Evolutionary conservation across 2,888 invertebrate species (phyloP), one percentile per base, ranked within the genome.

Genomic region (Caenorhabditis parvicauda): DNA sequence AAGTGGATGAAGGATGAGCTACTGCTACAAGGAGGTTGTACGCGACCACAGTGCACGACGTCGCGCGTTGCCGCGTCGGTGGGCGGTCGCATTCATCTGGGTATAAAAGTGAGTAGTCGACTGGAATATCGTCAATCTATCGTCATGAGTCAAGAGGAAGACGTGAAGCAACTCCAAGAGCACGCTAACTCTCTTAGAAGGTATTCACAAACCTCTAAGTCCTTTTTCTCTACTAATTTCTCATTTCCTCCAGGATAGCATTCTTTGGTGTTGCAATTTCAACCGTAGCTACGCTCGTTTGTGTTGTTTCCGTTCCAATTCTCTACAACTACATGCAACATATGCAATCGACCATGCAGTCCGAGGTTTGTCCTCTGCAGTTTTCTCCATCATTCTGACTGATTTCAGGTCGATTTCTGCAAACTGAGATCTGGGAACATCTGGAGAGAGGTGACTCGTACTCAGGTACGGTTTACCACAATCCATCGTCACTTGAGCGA

Each of bases 321-420:
- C 19, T 70, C 37, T 70, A 70, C 53, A 70, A 65, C 55, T 60
- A 67, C 24, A 62, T 70, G 57, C 70, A 70, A 43, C 65, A 64
- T 38, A 64, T 67, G 54, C 70, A 70, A 37, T 60, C 65, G 9
- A 48, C 61, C 14, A 59, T 70, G 59, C 61, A 61, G 50, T 55
- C 65, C 19, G 70, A 70, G 54, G 50, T 64, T 21, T 2, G 24
- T 21, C 5, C 5, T 5, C 17, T 4, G 21, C 38, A 12, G 3
- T 47, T 29, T 6, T 29, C 22, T 1, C n/a, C 6, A 45, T 9
- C 1, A 42, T 6, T 9, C 17, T 12, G 12, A 2, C 19, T 14
- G 1, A 25, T 22, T 51, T 49, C 24, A 59, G 59, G 54, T 64
- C 42, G 56, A 64, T 35, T 67, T 64, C 44, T 67, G 67, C 47